These are phyloP conservation scores for Lycopodina hypogea DNA, from an alignment of 37 sponge, comb jelly and placozoan genomes.

Conservation along the genomic window DNA sequence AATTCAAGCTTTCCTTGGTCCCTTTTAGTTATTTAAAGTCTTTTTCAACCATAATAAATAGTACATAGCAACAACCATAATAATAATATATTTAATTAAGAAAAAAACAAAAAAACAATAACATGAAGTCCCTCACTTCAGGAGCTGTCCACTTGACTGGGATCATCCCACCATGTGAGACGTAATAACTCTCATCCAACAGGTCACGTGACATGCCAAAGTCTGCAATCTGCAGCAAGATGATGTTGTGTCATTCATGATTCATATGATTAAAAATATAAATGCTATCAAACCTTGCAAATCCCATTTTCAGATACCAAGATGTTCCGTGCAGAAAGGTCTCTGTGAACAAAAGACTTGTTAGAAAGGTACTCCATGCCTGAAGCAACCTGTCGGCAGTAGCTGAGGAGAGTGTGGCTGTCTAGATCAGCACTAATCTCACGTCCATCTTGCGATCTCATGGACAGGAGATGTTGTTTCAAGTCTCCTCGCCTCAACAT, in stretches of 20 bases:
- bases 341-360: constrained; percentile 22
- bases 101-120: not conserved
- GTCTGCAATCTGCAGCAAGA: constrained; percentile 2
- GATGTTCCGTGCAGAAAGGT: constrained; percentile 12
- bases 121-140: not conserved
- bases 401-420: constrained; percentile 15
- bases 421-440: not conserved
- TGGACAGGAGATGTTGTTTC: not conserved
- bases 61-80: not conserved
- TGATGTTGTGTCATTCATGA: not conserved
- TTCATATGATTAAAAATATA: not conserved
- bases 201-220: constrained; percentile 19
- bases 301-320: constrained; percentile 4
- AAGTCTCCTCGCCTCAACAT: not conserved
- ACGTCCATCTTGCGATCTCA: not conserved
- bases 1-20: too few relatives aligned
- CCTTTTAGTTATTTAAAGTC: not conserved
- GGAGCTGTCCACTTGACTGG: constrained; percentile 24
- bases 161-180: constrained; percentile 13
- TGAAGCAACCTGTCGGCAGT: constrained; percentile 14
- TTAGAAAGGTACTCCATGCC: constrained; percentile 2
- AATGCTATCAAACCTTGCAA: constrained; percentile 5
- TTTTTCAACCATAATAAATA: too few relatives aligned
- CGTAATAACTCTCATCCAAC: not conserved
- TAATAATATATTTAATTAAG: not conserved